Evolutionary conservation across 2,888 invertebrate genomes (phyloP).

Genomic region (Lamellibrachia columna): DNA sequence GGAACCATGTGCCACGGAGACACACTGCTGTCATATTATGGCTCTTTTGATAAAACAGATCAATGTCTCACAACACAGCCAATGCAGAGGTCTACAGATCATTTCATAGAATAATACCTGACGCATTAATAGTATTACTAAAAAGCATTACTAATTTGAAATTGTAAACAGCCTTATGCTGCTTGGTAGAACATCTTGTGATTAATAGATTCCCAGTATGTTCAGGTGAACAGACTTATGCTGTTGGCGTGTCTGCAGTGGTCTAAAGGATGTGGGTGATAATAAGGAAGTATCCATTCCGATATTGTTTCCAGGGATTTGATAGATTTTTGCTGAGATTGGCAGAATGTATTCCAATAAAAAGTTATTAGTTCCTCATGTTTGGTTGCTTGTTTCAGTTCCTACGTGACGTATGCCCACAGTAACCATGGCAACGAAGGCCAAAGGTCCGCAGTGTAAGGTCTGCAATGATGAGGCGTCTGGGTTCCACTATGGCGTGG

Average conservation of each 20-base stretch:
- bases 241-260: not conserved
- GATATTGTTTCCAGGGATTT: not conserved
- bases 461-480: constrained; percentile 64
- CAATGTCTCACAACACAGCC: not conserved
- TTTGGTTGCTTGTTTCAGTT: not conserved
- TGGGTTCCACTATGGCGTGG: constrained; percentile 64
- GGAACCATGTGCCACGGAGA: too few species aligned
- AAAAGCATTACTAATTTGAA: not conserved
- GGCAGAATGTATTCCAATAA: not conserved
- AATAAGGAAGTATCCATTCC: not conserved
- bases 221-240: not conserved
- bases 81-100: not conserved
- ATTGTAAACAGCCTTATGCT: not conserved
- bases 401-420: not conserved
- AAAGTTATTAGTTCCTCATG: not conserved
- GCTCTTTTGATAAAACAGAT: too few species aligned
- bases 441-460: constrained; percentile 55
- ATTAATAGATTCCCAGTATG: not conserved
- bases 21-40: too few species aligned
- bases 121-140: not conserved
- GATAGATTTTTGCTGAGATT: not conserved
- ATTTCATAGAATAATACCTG: not conserved
- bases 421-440: constrained; percentile 24
- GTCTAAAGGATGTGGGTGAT: not conserved
- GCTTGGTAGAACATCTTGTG: not conserved